A percentile compares a stretch with the other conserved stretches of the same genome.
These are phyloP conservation scores for Philaethria dido DNA, from an alignment of 2,888 invertebrate species.

Conservation along the genomic window DNA sequence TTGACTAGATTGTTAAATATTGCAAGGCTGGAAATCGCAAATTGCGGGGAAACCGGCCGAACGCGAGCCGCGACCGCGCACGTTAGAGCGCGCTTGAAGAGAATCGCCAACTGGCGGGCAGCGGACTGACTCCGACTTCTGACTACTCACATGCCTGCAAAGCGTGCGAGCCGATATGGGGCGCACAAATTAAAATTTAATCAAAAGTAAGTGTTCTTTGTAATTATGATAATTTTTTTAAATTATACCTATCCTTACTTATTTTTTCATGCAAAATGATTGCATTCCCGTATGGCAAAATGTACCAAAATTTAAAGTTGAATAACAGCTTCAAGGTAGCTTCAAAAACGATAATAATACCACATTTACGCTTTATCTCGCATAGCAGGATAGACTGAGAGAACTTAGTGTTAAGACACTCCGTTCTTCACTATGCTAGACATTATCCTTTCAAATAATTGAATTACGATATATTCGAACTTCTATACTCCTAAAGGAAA, in stretches of 20 bases:
- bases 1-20: constrained; percentile 55
- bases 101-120: constrained; percentile 54
- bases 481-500: neutral
- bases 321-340: neutral
- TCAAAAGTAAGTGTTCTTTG: constrained; percentile 22
- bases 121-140: constrained; percentile 31
- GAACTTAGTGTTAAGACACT: no score
- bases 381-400: no score
- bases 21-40: constrained; percentile 59
- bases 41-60: constrained; percentile 56
- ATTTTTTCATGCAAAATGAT: neutral
- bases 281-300: neutral
- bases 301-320: neutral
- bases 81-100: constrained; percentile 57
- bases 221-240: neutral
- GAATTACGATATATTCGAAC: neutral
- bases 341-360: neutral
- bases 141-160: constrained; percentile 25
- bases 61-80: constrained; percentile 44
- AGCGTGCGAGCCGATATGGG: constrained; percentile 25
- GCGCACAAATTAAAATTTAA: constrained; percentile 11
- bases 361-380: no score
- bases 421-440: no score
- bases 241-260: neutral
- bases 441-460: constrained; percentile 17